phyloP scores from a whole-genome alignment of 2,797 vertebrate genomes.

The Hydrolagus colliei region DNA sequence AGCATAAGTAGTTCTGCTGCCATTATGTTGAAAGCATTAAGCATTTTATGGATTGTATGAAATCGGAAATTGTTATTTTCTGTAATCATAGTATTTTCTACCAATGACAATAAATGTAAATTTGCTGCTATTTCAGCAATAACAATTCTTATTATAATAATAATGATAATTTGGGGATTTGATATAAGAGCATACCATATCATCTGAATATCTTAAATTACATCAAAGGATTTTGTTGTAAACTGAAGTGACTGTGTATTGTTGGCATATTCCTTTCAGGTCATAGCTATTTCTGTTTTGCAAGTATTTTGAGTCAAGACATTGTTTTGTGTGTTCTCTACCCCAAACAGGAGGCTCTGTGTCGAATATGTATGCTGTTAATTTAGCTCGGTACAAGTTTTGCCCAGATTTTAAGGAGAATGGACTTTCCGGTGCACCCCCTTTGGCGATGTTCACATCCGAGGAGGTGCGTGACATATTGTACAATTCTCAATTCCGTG shows the following conservation, averaged over 20 bases:
- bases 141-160: neutral
- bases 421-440: constrained; percentile 62
- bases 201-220: no score
- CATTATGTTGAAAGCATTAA: neutral
- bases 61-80: neutral
- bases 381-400: constrained; percentile 66
- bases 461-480: constrained; percentile 59
- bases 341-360: constrained; percentile 66
- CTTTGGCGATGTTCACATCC: constrained; percentile 69
- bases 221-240: no score
- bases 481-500: neutral
- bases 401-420: constrained; percentile 71
- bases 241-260: no score
- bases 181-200: no score
- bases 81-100: neutral
- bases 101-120: neutral
- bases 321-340: neutral
- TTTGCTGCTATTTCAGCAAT: neutral
- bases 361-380: constrained; percentile 81
- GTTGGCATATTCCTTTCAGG: no score
- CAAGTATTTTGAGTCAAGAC: neutral
- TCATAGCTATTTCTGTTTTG: constrained; percentile 34
- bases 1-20: no score
- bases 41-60: neutral
- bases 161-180: no score